These are phyloP conservation scores for Apis cerana DNA, from an alignment of 1,140 invertebrate genomes.

Conservation along the genomic window DNA sequence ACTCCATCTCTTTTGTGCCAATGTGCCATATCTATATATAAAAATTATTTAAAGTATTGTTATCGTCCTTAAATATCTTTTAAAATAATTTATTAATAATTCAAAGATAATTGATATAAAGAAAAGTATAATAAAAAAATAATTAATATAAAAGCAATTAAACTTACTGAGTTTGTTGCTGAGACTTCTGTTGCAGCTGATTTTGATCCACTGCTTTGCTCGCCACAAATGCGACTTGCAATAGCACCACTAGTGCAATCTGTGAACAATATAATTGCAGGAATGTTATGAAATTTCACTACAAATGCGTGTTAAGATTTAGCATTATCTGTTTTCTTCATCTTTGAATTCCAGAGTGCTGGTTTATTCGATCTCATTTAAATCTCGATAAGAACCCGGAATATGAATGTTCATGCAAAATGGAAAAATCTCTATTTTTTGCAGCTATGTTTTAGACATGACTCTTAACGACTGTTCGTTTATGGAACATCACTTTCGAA, in stretches of 20 bases:
- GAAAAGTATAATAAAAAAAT: too few relatives aligned
- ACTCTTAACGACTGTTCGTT: conserved; percentile 3
- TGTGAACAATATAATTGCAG: conserved; percentile 62
- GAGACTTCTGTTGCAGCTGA: conserved; percentile 68
- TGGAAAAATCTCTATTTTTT: conserved; percentile 11
- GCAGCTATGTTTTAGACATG: background rate
- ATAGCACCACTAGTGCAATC: conserved; percentile 78
- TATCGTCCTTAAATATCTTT: background rate
- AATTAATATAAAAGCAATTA: background rate
- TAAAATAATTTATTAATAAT: background rate
- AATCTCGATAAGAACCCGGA: background rate
- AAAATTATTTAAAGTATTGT: background rate
- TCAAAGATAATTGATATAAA: background rate
- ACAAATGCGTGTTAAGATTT: background rate
- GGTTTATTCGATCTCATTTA: background rate
- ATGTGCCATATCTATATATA: conserved; percentile 65
- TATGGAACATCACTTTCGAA: conserved; percentile 50
- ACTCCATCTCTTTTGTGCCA: conserved; percentile 72
- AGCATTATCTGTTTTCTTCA: background rate
- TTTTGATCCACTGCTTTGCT: conserved; percentile 78
- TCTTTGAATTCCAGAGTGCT: background rate
- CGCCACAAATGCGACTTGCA: conserved; percentile 78
- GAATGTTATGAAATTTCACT: conserved; percentile 9
- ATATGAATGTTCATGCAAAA: background rate
- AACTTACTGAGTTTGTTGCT: conserved; percentile 73